These are phyloP conservation scores for Dicaeum eximium DNA, from an alignment of 2,113 vertebrate genomes.

Conservation along the genomic window DNA sequence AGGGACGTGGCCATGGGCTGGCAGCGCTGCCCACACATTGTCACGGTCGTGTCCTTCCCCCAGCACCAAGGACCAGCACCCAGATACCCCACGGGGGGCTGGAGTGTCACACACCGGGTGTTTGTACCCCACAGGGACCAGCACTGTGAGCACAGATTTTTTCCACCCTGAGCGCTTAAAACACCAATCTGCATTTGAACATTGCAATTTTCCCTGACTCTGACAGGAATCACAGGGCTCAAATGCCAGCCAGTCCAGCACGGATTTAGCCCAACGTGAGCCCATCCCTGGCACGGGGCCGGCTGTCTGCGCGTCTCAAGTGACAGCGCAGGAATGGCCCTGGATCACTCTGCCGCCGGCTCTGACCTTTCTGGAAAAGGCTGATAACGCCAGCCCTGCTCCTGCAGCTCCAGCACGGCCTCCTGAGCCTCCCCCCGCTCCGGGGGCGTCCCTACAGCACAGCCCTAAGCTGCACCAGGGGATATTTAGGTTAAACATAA, in stretches of 20 bases:
- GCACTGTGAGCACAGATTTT: fast-evolving
- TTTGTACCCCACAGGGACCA: fast-evolving
- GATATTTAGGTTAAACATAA: background rate
- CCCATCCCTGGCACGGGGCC: background rate
- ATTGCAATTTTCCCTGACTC: background rate
- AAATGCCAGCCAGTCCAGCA: background rate
- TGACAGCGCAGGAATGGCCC: slow-evolving; percentile 24
- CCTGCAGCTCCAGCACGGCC: background rate
- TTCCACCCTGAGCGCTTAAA: background rate
- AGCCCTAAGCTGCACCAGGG: background rate
- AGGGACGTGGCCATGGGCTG: background rate
- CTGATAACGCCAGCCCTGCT: background rate
- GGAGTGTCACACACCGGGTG: fast-evolving
- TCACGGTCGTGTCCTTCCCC: background rate
- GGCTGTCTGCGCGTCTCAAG: background rate
- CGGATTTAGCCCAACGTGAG: background rate
- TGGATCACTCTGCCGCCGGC: fast-evolving
- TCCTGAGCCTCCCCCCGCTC: background rate
- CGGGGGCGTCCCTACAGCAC: background rate
- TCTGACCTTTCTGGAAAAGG: slow-evolving; percentile 59
- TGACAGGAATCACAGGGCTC: background rate
- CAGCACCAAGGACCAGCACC: background rate
- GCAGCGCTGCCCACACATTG: background rate
- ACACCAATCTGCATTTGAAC: background rate
- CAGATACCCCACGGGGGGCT: fast-evolving